Percentiles rank a stretch among this genome's conserved stretches.
Evolutionary conservation across 2,888 invertebrate genomes (phyloP).

Genomic region (Zele albiditarsus): DNA sequence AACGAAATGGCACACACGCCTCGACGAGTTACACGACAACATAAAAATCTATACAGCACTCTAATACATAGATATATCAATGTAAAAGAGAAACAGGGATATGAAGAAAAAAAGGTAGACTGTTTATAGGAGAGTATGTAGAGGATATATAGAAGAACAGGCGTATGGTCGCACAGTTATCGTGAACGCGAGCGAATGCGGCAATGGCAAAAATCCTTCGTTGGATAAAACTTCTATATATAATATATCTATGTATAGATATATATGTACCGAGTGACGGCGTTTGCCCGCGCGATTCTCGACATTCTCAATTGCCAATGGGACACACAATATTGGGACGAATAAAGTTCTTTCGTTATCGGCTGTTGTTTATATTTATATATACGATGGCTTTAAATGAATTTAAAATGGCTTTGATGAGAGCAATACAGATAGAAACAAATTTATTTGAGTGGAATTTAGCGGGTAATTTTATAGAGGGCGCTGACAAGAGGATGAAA

Average conservation of each 20-base stretch:
- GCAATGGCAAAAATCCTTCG: conserved; percentile 3
- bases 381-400: background rate
- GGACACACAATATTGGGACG: background rate
- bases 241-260: background rate
- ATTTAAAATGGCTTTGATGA: conserved; percentile 7
- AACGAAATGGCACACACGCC: conserved; percentile 21
- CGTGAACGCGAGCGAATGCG: conserved; percentile 26
- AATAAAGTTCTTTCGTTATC: conserved; percentile 7
- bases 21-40: background rate
- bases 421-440: background rate
- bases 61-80: background rate
- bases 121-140: background rate
- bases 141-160: conserved; percentile 6
- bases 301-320: conserved; percentile 18
- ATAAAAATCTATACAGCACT: conserved; percentile 28
- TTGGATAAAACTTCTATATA: background rate
- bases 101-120: background rate
- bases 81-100: background rate
- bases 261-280: conserved; percentile 20
- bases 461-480: background rate
- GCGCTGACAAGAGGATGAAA: background rate
- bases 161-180: conserved; percentile 37
- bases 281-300: conserved; percentile 29
- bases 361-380: background rate
- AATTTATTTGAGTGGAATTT: conserved; percentile 5